Base-by-base conservation (phyloP, 2,797 vertebrate genomes). In the Ispidina lecontei region DNA sequence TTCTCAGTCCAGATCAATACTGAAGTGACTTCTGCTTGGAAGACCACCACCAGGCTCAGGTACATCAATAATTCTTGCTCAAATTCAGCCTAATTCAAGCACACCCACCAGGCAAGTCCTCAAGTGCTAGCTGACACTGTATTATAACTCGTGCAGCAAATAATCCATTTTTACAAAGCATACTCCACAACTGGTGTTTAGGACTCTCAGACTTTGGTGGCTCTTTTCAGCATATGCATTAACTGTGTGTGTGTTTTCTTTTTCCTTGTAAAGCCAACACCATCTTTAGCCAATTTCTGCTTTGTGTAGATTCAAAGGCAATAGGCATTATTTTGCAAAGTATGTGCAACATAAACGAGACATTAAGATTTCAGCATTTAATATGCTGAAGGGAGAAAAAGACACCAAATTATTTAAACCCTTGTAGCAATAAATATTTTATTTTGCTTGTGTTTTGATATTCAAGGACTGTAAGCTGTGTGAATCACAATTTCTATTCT, bases 401-500 rank as follows among this genome's bases (percentile, higher is more conserved):
- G 59, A 60, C 64, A 41, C 4, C 43, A 13, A 85, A 80, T 92
- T 88, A 64, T 25, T 14, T 63, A 39, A 56, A 79, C 35, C 8
- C 39, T 82, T 79, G 84, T 78, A 72, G 77, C 76, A 93, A 80
- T 83, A 91, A 94, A 87, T 93, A 90, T 81, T 89, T 84, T 70
- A 33, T 82, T 94, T 95, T 93, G 88, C 77, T 96, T 88, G 19
- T 76, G 62, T 55, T 90, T 44, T 84, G 84, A 87, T 44, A 15
- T 77, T 90, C 68, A 87, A 18, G 92, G 91, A 90, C 52, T 67
- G 20, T 72, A 91, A 95, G 78, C 94, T 87, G 55, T 90, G 84
- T 72, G 87, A 78, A 84, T 70, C 41, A 47, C 56, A 74, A 73
- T 95, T 95, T 94, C 63, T 95, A 49, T 86, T 92, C 77, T 93